Base-by-base conservation (phyloP, 1,140 invertebrate genomes). In the Tetragonula clypearis region DNA sequence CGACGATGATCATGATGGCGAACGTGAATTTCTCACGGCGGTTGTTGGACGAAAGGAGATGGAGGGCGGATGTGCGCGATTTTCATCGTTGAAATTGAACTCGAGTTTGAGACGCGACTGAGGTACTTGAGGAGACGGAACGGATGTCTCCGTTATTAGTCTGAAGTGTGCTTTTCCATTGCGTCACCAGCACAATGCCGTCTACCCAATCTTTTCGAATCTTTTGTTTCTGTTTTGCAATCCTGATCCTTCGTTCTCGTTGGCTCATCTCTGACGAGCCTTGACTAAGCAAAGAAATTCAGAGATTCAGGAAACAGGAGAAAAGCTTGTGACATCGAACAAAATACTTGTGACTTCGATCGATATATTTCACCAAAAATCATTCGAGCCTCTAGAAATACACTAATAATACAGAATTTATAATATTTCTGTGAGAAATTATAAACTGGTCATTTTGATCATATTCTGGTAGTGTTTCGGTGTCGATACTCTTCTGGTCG, bases 131-230 rank as follows among this genome's bases (percentile, higher is more conserved):
- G 66, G 35, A 71, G 30, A 56, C 26, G 26, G 35, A 62, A 2
- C 82, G 82, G 82, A 84, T 84, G 82, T 72, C 66, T 84, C 56
- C 21, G 68, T 84, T 72, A 78, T 84, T 79, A 78, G 49, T 71
- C 55, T 79, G 79, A 49, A 84, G 82, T 68, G 75, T 41, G 82
- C 65, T 78, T 58, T 78, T 84, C 56, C 74, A 78, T 58, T 73
- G 71, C 23, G 26, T 23, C 5, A 30, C n/a, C 23, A 23, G 21
- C 60, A 76, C 80, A 76, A 76, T 76, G 35, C 21, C 15, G 41
- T n/a, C 69, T 23, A 23, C 6, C 23, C 8, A 72, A 72, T 19
- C 35, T 30, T 75, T 58, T 15, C 23, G 6, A 14, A 17, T 30
- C n/a, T 82, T 53, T 41, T 17, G 21, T 5, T 62, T 55, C 11